These are phyloP conservation scores for Triops cancriformis DNA, from an alignment of 1,140 invertebrate genomes.

Conservation along the genomic window DNA sequence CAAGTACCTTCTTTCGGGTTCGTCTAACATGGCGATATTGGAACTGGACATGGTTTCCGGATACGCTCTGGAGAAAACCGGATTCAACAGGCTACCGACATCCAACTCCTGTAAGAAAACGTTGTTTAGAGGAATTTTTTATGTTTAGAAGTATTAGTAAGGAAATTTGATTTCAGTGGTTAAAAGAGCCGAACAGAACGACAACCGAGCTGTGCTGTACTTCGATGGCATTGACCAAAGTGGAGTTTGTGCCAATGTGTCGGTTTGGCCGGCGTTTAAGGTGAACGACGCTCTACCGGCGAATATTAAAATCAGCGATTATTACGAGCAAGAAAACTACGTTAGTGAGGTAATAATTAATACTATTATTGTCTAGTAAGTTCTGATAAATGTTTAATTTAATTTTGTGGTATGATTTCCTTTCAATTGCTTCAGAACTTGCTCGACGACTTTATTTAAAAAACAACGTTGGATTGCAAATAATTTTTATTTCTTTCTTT, in stretches of 20 bases:
- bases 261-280: neutral
- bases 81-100: neutral
- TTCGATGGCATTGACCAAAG: neutral
- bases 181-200: neutral
- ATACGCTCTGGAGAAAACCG: slow-evolving; percentile 46
- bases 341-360: neutral
- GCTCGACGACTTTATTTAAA: too few relatives aligned
- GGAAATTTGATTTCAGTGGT: neutral
- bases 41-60: slow-evolving; percentile 56
- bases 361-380: too few relatives aligned
- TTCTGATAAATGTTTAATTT: too few relatives aligned
- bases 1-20: neutral
- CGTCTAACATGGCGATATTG: slow-evolving; percentile 54
- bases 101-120: neutral
- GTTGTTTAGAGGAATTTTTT: neutral
- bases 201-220: neutral
- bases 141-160: neutral
- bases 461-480: too few relatives aligned
- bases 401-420: too few relatives aligned
- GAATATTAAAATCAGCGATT: slow-evolving; percentile 56
- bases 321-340: slow-evolving; percentile 50
- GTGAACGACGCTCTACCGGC: slow-evolving; percentile 50
- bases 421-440: too few relatives aligned
- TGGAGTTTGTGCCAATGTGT: neutral
- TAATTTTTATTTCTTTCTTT: too few relatives aligned